Base-by-base conservation (phyloP, 2,888 invertebrate genomes). In the Epinotia demarniana region DNA sequence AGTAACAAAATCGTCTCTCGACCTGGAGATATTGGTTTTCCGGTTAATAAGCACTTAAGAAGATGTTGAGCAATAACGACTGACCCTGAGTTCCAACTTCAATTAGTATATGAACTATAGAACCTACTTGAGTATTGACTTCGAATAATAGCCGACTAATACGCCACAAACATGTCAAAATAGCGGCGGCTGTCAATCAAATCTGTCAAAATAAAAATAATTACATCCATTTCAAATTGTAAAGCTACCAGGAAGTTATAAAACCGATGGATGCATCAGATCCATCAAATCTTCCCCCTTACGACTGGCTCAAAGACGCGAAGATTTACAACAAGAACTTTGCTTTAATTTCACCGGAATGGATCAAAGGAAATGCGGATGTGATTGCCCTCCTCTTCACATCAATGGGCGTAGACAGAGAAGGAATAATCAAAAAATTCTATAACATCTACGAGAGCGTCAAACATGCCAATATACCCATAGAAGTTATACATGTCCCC, bases 401-500 rank as follows among this genome's bases (percentile, higher is more conserved):
- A 4, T 77, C 86, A 2, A 84, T 85, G 43, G 87, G 84, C 0
- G 78, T 86, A 73, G 92, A 93, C 79, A 90, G 83, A 78, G 80
- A 89, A 5, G 87, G 86, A 3, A 80, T 91, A 0, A 73, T 93
- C 2, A 53, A 80, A 0, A 87, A 89, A n/a, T 93, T 94, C 81
- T 92, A 86, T 79, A 80, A 82, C 16, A 89, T 89, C 4, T 94
- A 92, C 78, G 93, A 93, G 79, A 87, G 83, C 49, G 83, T 87
- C 0, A 93, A 93, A 76, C 81, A 83, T 18, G 63, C 81, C 0
- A 90, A 92, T 76, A 23, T 93, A 1, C 92, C 93, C 0, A 81
- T 93, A 55, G 93, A 94, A 85, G 93, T 94, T 0, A 87, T 94
- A 3, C 85, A 92, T 53, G 78, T 93, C 0, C 91, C 93, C 0